phyloP scores from a whole-genome alignment of 1,140 invertebrate genomes.

The Saccostrea cuccullata region DNA sequence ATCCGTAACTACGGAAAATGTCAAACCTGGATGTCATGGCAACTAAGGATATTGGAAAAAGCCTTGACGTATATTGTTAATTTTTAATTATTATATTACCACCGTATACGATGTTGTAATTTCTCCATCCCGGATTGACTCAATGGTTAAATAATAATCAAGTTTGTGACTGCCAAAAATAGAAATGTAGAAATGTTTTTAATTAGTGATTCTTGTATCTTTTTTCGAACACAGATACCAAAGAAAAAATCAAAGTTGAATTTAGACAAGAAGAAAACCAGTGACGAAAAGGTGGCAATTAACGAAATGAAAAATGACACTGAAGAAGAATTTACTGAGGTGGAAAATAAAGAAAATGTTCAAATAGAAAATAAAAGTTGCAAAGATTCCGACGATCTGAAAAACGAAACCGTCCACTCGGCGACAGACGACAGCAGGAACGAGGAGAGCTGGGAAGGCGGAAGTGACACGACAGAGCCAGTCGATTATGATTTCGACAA shows the following conservation, averaged over 20 bases:
- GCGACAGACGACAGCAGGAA: not conserved
- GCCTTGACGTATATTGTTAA: slow-evolving; percentile 25
- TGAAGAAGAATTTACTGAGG: not conserved
- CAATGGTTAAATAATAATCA: not conserved
- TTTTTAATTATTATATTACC: slow-evolving; percentile 33
- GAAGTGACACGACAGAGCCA: slow-evolving; percentile 32
- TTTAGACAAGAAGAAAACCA: not conserved
- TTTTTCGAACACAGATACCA: slow-evolving; percentile 6
- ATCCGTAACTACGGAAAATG: slow-evolving; percentile 22
- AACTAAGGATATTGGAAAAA: slow-evolving; percentile 34
- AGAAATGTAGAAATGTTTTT: not conserved
- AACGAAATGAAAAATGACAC: not conserved
- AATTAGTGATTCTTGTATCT: slow-evolving; percentile 8
- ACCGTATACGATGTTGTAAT: not conserved
- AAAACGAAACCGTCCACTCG: not conserved
- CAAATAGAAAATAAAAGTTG: not conserved
- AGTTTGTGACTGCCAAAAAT: not conserved
- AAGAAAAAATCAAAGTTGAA: slow-evolving; percentile 25
- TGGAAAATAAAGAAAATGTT: slow-evolving; percentile 21
- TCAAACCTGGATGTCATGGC: slow-evolving; percentile 16
- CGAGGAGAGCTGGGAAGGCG: slow-evolving; percentile 38
- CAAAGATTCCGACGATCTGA: slow-evolving; percentile 14
- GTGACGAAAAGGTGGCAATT: not conserved
- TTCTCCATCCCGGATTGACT: not conserved
- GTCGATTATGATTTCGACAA: slow-evolving; percentile 39